A percentile compares a stretch with the other conserved stretches of the same genome.
phyloP scores from a whole-genome alignment of 1,140 invertebrate genomes.

The Microvelia longipes region DNA sequence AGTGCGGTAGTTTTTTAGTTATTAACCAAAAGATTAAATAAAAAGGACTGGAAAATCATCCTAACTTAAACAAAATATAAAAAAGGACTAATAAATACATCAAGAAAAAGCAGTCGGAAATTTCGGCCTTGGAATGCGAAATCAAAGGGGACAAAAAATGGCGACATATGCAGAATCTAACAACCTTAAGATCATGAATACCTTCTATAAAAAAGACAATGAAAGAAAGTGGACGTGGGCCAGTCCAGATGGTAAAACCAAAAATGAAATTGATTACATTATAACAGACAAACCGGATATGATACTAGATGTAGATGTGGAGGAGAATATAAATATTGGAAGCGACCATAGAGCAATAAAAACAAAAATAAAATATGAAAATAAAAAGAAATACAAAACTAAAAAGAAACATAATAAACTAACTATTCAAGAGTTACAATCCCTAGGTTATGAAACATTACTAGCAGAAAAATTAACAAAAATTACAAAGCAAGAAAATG shows the following conservation, averaged over 20 bases:
- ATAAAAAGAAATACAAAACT: neutral
- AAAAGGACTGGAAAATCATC: too few species aligned
- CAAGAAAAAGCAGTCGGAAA: neutral
- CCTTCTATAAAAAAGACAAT: neutral
- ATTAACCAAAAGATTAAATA: too few species aligned
- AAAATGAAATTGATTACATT: conserved; percentile 6
- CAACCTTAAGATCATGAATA: neutral
- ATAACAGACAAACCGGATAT: neutral
- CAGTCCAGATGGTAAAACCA: conserved; percentile 3
- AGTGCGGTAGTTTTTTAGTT: too few species aligned
- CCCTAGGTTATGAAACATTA: neutral
- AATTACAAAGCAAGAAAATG: neutral
- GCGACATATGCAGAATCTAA: neutral
- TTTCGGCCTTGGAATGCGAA: neutral
- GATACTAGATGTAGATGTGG: neutral
- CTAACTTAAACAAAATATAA: too few species aligned
- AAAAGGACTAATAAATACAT: too few species aligned
- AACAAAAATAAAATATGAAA: neutral
- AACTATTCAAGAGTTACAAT: neutral
- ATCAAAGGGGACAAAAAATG: neutral
- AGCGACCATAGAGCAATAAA: conserved; percentile 6
- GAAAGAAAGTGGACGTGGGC: neutral
- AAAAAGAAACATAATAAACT: neutral
- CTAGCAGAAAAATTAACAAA: neutral
- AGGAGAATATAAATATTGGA: neutral